A percentile compares a stretch with the other conserved stretches of the same genome.
Evolutionary conservation across 2,888 invertebrate genomes (phyloP).

Genomic region (Aporophyla lueneburgensis): DNA sequence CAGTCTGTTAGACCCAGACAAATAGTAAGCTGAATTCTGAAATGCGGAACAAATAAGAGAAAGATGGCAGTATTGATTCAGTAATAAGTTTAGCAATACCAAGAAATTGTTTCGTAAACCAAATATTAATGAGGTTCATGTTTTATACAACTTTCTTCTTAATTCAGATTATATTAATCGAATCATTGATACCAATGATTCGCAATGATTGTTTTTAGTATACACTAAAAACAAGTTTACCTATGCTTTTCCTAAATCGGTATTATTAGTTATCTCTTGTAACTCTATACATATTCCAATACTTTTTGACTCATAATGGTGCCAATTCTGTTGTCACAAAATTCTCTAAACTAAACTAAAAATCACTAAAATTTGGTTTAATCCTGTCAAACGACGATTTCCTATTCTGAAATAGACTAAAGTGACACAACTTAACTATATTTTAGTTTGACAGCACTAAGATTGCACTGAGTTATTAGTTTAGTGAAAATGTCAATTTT

Average conservation of each 20-base stretch:
- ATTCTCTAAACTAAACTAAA: too few species aligned
- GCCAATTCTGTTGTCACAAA: too few species aligned
- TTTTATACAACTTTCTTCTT: neutral
- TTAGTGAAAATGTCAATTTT: too few species aligned
- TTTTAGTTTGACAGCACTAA: too few species aligned
- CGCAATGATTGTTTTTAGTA: too few species aligned
- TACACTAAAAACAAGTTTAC: too few species aligned
- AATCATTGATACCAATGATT: neutral
- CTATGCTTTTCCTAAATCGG: neutral
- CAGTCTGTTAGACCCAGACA: slow-evolving; percentile 45
- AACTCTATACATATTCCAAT: neutral
- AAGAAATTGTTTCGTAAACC: neutral
- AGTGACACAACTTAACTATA: too few species aligned
- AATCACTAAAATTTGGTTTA: too few species aligned
- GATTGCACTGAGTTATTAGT: too few species aligned
- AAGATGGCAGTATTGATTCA: neutral
- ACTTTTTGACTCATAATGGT: neutral
- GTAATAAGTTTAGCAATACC: neutral
- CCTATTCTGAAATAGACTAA: too few species aligned
- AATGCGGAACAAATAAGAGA: neutral
- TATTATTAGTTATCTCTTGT: neutral
- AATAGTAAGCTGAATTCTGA: slow-evolving; percentile 35
- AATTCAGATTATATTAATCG: neutral
- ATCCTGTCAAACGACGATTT: too few species aligned
- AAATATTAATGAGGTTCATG: neutral